A percentile compares a stretch with the other conserved stretches of the same genome.
Conservation (phyloP, 2,797 vertebrate species). For the Spea hammondii region DNA sequence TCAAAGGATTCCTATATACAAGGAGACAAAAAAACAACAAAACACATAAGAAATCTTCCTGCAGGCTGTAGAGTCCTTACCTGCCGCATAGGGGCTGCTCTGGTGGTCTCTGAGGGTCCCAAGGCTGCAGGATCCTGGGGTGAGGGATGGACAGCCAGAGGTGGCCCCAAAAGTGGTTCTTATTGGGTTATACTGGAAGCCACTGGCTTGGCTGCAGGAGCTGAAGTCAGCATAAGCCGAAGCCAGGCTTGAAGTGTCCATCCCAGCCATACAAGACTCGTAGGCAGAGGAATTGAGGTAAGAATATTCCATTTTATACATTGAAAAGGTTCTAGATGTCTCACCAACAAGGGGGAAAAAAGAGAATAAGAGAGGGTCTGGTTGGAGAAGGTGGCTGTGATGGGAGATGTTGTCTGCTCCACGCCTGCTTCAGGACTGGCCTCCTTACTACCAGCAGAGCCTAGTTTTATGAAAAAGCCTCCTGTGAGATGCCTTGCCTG, state of each 20-base stretch:
- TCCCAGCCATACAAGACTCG: constrained; percentile 99
- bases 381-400: constrained; percentile 75
- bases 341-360: constrained; percentile 68
- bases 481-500: constrained; percentile 99
- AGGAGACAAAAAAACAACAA: constrained; percentile 63
- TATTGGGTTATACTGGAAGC: constrained; percentile 99
- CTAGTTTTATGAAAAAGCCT: constrained; percentile 99
- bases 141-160: constrained; percentile 96
- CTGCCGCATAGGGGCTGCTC: constrained; percentile 99
- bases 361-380: constrained; percentile 65
- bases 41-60: constrained; percentile 56
- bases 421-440: constrained; percentile 97
- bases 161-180: constrained; percentile 98
- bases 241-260: constrained; percentile 98
- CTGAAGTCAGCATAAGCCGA: constrained; percentile 99
- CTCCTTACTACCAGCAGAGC: constrained; percentile 97
- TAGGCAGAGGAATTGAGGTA: constrained; percentile 99
- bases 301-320: constrained; percentile 99
- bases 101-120: constrained; percentile 98
- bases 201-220: constrained; percentile 98
- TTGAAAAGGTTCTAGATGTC: constrained; percentile 92
- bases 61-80: constrained; percentile 77
- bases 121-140: constrained; percentile 97
- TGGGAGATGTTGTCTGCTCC: constrained; percentile 95
- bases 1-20: constrained; percentile 91